These are phyloP conservation scores for Cranoglanis bouderius DNA, from an alignment of 2,113 vertebrate species.

Conservation along the genomic window DNA sequence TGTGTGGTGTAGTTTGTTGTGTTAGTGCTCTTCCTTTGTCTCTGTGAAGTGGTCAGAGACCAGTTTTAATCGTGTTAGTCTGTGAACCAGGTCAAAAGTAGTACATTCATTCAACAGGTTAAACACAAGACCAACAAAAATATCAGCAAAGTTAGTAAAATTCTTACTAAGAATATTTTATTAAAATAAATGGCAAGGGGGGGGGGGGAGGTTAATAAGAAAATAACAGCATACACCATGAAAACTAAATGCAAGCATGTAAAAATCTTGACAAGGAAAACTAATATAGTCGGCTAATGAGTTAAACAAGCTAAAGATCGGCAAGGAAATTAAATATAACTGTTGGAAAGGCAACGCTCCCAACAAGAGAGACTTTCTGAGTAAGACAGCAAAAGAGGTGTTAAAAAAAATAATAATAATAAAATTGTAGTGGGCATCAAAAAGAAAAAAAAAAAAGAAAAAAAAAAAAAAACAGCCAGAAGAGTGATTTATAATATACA, in stretches of 20 bases:
- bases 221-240: conserved; percentile 85
- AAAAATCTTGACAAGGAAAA: conserved; percentile 82
- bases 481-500: conserved; percentile 80
- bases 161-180: conserved; percentile 88
- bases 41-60: conserved; percentile 68
- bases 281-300: conserved; percentile 80
- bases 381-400: conserved; percentile 53
- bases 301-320: conserved; percentile 81
- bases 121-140: conserved; percentile 80
- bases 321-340: conserved; percentile 74
- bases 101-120: conserved; percentile 81
- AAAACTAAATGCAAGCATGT: conserved; percentile 86
- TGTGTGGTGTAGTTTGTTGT: conserved; percentile 32
- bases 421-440: conserved; percentile 67
- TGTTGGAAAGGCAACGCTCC: conserved; percentile 76
- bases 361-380: conserved; percentile 68
- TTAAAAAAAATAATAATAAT: conserved; percentile 18
- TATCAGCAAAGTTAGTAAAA: conserved; percentile 86
- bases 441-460: conserved; percentile 54
- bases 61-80: conserved; percentile 81
- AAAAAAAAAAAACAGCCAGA: conserved; percentile 62
- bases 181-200: conserved; percentile 84
- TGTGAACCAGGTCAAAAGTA: conserved; percentile 78
- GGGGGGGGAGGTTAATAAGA: conserved; percentile 75
- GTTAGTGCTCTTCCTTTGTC: conserved; percentile 40